Evolutionary conservation across 2,797 vertebrate genomes (phyloP).

Genomic region (Epinephelus malabaricus): DNA sequence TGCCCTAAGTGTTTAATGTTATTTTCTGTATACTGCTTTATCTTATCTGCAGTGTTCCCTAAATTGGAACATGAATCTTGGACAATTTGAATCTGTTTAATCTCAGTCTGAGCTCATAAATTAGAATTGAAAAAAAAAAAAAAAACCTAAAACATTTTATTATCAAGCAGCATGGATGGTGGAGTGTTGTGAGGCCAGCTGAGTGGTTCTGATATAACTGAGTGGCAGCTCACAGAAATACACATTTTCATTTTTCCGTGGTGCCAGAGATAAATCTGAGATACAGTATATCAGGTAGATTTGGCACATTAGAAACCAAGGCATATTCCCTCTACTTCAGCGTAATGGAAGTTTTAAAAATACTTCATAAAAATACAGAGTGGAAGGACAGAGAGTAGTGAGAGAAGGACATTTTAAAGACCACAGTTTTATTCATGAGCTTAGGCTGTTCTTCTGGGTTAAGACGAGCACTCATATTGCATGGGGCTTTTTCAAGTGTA

Average conservation of each 20-base stretch:
- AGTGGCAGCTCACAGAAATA: conserved; percentile 59
- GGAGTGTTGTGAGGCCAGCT: conserved; percentile 29
- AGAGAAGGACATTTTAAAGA: conserved; percentile 72
- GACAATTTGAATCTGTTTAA: conserved; percentile 56
- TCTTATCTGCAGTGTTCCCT: conserved; percentile 52
- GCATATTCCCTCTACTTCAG: conserved; percentile 44
- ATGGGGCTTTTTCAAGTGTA: conserved; percentile 40
- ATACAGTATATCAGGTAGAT: conserved; percentile 40
- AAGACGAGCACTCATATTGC: conserved; percentile 54
- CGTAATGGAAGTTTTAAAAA: conserved; percentile 66
- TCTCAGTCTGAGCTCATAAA: conserved; percentile 49
- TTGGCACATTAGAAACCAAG: conserved; percentile 44
- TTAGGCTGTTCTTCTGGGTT: conserved; percentile 56
- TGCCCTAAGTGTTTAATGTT: conserved; percentile 47
- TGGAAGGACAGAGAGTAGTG: conserved; percentile 51
- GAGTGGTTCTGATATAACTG: conserved; percentile 57
- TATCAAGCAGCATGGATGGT: conserved; percentile 39
- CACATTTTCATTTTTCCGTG: conserved; percentile 44
- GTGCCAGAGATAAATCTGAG: conserved; percentile 52
- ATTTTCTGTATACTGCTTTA: conserved; percentile 26
- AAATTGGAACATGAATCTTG: conserved; percentile 54
- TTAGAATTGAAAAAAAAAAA: conserved; percentile 19
- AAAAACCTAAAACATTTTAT: neutral
- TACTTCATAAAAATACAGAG: conserved; percentile 68
- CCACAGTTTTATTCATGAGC: conserved; percentile 73